Evolutionary conservation across 1,140 invertebrate genomes (phyloP), one percentile per base, ranked within the genome.

Genomic region (Luehdorfia chinensis): DNA sequence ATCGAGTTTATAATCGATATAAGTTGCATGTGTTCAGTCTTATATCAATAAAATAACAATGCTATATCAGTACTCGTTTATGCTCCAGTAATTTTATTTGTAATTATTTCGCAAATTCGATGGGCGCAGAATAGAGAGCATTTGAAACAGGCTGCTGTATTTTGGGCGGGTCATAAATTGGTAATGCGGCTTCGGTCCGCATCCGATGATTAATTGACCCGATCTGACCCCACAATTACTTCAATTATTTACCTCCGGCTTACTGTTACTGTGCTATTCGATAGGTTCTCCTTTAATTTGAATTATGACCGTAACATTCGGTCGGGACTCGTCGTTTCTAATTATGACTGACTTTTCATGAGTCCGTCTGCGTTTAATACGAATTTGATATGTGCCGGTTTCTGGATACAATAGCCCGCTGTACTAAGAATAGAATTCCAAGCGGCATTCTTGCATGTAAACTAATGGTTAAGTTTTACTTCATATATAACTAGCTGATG

Each of bases 201-300:
- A 65, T 68, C 72, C 66, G 60, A 79, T 76, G 70, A 84, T 84
- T 83, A 83, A 80, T 84, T 84, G 77, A 80, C 75, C 80, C 64
- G 61, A 72, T 71, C 66, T 75, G 77, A 81, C 75, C 76, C 64
- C 61, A 68, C 75, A 84, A 84, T 84, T 80, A 74, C 74, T 79
- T 79, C 74, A 84, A 84, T 80, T 79, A 84, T 84, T 77, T 73
- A 72, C 73, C 79, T 84, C 79, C 76, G 73, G 75, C 75, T 52
- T 61, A 56, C 61, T 63, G 64, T 69, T 65, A 55, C 50, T 55
- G 37, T 62, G 71, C 57, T 63, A 72, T 70, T 74, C 66, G 65
- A 78, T 75, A 67, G 21, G 58, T 54, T 66, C 59, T 64, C 51
- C 62, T 74, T 66, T 69, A 66, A 74, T 75, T 61, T 72, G 44